Evolutionary conservation across 2,888 invertebrate genomes (phyloP).

Genomic region (Drosophila koepferae): DNA sequence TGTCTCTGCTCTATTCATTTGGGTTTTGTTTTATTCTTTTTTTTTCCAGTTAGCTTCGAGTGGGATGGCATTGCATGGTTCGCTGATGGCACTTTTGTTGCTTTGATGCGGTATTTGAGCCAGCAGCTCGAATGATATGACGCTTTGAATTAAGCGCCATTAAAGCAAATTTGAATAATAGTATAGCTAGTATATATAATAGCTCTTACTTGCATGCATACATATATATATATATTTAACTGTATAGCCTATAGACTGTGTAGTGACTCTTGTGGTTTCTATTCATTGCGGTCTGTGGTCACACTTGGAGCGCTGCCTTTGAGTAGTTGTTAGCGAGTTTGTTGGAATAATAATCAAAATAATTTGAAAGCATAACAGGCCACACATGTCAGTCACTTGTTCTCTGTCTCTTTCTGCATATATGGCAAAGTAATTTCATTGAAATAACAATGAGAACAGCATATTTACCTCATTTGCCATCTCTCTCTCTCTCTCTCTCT

Average conservation of each 20-base stretch:
- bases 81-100: constrained; percentile 22
- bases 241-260: background rate
- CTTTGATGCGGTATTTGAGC: constrained; percentile 51
- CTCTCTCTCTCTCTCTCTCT: no score
- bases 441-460: background rate
- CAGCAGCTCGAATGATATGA: constrained; percentile 22
- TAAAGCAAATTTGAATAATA: constrained; percentile 46
- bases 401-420: background rate
- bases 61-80: constrained; percentile 28
- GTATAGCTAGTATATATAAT: constrained; percentile 19
- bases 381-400: background rate
- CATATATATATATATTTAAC: background rate
- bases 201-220: constrained; percentile 16
- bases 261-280: constrained; percentile 19
- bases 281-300: constrained; percentile 13
- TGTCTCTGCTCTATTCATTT: background rate
- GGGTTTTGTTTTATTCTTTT: background rate
- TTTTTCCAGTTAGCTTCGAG: constrained; percentile 13
- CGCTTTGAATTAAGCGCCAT: constrained; percentile 12
- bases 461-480: no score
- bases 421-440: background rate
- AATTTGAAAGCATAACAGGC: background rate
- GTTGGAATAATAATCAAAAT: background rate
- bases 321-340: background rate
- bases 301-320: background rate